A percentile compares a stretch with the other conserved stretches of the same genome.
Evolutionary conservation across 2,797 vertebrate genomes (phyloP).

Genomic region (Fundulus diaphanus): DNA sequence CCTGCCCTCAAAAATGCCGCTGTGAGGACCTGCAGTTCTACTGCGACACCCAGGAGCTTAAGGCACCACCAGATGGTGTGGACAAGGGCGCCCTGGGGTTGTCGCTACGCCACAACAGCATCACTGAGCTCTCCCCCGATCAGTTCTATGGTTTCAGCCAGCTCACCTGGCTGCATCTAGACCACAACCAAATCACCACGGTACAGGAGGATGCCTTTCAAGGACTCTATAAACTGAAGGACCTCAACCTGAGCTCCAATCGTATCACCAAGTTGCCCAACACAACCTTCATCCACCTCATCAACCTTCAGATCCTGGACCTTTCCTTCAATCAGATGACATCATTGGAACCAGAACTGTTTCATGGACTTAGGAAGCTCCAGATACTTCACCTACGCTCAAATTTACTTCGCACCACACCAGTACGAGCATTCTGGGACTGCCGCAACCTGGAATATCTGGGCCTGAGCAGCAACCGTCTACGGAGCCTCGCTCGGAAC

Average conservation of each 20-base stretch:
- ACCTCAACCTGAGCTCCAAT: constrained; percentile 99
- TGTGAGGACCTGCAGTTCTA: constrained; percentile 99
- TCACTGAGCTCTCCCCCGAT: constrained; percentile 94
- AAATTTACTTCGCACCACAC: constrained; percentile 97
- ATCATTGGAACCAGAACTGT: constrained; percentile 95
- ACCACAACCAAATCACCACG: constrained; percentile 97
- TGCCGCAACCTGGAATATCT: constrained; percentile 98
- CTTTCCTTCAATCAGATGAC: constrained; percentile 99
- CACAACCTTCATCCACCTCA: constrained; percentile 99
- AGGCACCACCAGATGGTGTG: constrained; percentile 95
- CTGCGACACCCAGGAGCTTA: constrained; percentile 99
- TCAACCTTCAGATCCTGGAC: constrained; percentile 98
- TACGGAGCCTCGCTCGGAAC: constrained; percentile 96
- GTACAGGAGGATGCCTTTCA: constrained; percentile 98
- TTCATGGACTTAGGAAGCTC: constrained; percentile 96
- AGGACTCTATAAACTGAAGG: constrained; percentile 99
- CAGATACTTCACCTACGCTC: constrained; percentile 97
- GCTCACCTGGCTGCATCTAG: constrained; percentile 98
- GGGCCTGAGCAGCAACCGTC: constrained; percentile 96
- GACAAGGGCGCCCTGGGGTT: constrained; percentile 97
- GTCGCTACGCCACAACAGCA: constrained; percentile 98
- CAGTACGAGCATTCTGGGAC: constrained; percentile 98
- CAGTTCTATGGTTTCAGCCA: constrained; percentile 98
- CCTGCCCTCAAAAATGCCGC: constrained; percentile 99
- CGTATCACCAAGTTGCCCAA: constrained; percentile 99